These are phyloP conservation scores for Allacma fusca DNA, from an alignment of 2,888 invertebrate species.

Conservation along the genomic window DNA sequence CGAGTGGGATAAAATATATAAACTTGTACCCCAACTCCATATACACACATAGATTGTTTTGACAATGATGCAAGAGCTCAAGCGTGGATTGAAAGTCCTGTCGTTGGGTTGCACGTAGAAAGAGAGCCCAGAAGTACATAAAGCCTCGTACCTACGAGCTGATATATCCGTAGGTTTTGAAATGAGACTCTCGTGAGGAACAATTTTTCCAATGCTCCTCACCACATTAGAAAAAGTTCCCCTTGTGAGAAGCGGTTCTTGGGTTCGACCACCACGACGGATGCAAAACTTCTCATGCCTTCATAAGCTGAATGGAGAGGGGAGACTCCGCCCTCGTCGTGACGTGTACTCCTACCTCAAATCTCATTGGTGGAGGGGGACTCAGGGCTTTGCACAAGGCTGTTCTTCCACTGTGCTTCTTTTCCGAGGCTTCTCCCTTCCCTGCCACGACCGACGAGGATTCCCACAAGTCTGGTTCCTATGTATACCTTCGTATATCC, in stretches of 20 bases:
- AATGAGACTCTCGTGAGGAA: neutral
- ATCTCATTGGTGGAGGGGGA: conserved; percentile 51
- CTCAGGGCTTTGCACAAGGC: conserved; percentile 47
- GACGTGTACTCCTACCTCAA: conserved; percentile 46
- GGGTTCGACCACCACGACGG: conserved; percentile 1
- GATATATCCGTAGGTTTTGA: too few relatives aligned
- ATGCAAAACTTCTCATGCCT: neutral
- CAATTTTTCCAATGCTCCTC: conserved; percentile 12
- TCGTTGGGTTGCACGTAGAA: too few relatives aligned
- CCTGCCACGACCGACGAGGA: neutral
- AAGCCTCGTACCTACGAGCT: too few relatives aligned
- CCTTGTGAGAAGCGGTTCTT: neutral
- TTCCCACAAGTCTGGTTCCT: too few relatives aligned
- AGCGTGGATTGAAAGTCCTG: too few relatives aligned
- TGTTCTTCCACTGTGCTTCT: conserved; percentile 18
- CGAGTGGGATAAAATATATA: too few relatives aligned
- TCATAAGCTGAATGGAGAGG: conserved; percentile 41
- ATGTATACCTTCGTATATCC: too few relatives aligned
- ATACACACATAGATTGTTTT: too few relatives aligned
- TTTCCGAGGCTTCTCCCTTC: neutral
- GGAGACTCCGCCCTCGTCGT: neutral
- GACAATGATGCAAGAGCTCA: too few relatives aligned
- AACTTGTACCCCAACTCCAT: too few relatives aligned
- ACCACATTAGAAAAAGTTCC: conserved; percentile 16
- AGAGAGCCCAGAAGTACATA: too few relatives aligned